Base-by-base conservation (phyloP, 2,113 vertebrate genomes). In the Saimiri boliviensis region DNA sequence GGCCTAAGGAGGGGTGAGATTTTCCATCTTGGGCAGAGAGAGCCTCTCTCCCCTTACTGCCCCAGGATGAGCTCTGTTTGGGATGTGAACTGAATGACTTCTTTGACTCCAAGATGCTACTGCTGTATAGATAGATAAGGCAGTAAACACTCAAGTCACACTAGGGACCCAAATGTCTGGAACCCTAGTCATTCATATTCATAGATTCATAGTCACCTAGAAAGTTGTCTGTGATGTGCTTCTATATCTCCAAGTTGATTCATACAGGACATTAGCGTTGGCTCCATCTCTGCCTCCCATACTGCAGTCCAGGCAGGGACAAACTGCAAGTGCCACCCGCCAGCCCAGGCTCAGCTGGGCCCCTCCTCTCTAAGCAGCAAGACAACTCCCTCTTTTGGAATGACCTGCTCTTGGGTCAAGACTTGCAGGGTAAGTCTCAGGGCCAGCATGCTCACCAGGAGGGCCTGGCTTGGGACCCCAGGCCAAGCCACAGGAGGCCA, bases 311-410 rank as follows among this genome's bases (percentile, higher is more conserved):
- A 97, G 94, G 79, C 83, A 95, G 96, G 88, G 88, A 96, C 86
- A 96, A 82, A 86, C 80, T 95, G 17, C 84, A 96, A 68, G 58
- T 20, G n/a, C 94, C 87, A 80, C 91, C 77, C 89, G 68, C 91
- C 86, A 81, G 74, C 63, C 68, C 79, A 60, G 89, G 60, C 79
- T 93, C 9, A 0, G 63, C 70, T 32, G 27, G 81, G 71, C 58
- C 91, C 74, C 89, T 93, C 70, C 86, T 96, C 81, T 94, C 82
- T 97, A 93, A 95, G 84, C 49, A 3, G 56, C 87, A 95, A 93
- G 88, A 95, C 70, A 92, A 63, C 96, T 97, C 40, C 89, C 76
- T 92, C 76, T 97, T 91, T 94, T 94, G 92, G 86, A 93, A 95
- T 97, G 95, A 94, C 83, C 89, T 93, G 70, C 71, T 90, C 77